A percentile compares a stretch with the other conserved stretches of the same genome.
These are phyloP conservation scores for Platynereis dumerilii DNA, from an alignment of 2,888 invertebrate species.

Conservation along the genomic window DNA sequence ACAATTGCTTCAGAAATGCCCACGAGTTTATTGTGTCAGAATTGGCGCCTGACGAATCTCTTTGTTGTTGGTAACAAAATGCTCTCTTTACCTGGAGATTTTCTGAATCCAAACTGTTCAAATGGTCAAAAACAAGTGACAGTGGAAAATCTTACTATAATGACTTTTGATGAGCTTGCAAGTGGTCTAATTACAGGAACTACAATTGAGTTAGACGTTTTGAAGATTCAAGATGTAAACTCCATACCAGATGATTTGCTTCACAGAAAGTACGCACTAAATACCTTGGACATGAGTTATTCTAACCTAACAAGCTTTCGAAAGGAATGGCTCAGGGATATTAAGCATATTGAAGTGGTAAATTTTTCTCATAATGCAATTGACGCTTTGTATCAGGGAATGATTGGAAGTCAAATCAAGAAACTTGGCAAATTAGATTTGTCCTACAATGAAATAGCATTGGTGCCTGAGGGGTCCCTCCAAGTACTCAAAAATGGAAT, in stretches of 20 bases:
- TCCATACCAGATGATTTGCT: not conserved
- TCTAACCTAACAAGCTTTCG: not conserved
- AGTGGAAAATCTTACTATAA: no score
- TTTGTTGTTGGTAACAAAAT: not conserved
- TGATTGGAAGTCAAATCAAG: not conserved
- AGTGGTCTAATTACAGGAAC: no score
- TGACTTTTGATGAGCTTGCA: no score
- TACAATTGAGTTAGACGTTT: not conserved
- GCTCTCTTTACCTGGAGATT: slow-evolving; percentile 4
- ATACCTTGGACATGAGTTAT: slow-evolving; percentile 8
- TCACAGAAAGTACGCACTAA: not conserved
- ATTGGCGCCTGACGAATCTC: not conserved
- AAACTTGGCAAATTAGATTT: slow-evolving; percentile 11
- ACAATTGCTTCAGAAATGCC: no score
- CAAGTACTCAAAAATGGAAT: slow-evolving; percentile 1
- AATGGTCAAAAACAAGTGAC: no score
- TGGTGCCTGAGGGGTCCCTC: not conserved
- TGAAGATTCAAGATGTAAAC: slow-evolving; percentile 1
- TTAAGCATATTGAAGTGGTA: not conserved
- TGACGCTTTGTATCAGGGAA: not conserved
- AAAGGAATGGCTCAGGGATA: slow-evolving; percentile 6
- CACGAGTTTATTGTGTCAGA: no score
- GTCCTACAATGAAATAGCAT: slow-evolving; percentile 6
- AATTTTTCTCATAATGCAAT: slow-evolving; percentile 5
- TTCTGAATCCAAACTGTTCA: not conserved